Evolutionary conservation across 2,888 invertebrate species (phyloP), one percentile per base, ranked within the genome.

Genomic region (Sympetrum striolatum): DNA sequence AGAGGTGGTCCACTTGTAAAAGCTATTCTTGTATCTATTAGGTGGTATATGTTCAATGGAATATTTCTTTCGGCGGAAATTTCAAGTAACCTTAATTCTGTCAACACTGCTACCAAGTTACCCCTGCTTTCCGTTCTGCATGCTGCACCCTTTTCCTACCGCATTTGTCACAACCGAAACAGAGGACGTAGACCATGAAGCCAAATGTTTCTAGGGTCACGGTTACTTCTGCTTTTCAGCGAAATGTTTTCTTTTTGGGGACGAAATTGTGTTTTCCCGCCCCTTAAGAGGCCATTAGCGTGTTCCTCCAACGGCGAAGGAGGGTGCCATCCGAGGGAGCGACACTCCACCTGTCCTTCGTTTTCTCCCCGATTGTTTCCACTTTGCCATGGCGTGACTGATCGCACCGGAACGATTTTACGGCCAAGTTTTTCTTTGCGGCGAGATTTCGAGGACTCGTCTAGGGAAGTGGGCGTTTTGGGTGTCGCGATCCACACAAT

Each of bases 371-470:
- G 73, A 73, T 73, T 73, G 73, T 73, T 73, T 31, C 73, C 73
- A 80, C 6, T 37, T 31, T 37, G 39, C 18, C 80, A 64, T 48
- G 64, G 86, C 86, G 86, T 86, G 60, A 86, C 86, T 39, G 86
- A 86, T 86, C 60, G 64, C 86, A 25, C 86, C 60, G 86, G 58
- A 58, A 82, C 58, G 58, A 31, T 53, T 35, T 82, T 35, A 82
- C 35, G 58, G 48, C 35, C 53, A 81, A 22, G 35, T 58, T 53
- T 82, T 82, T 18, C 82, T 53, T 14, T 35, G 44, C 35, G 25
- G 53, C 10, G 53, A 53, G 48, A 53, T 82, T 82, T 31, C 35
- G 53, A 10, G 58, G 53, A 53, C 31, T 22, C 60, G 35, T 60
- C 60, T 22, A n/a, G 86, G 25, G n/a, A 25, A 31, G 12, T 31